Percentiles rank a stretch among this genome's conserved stretches.
These are phyloP conservation scores for Myopa testacea DNA, from an alignment of 2,888 invertebrate species.

Conservation along the genomic window DNA sequence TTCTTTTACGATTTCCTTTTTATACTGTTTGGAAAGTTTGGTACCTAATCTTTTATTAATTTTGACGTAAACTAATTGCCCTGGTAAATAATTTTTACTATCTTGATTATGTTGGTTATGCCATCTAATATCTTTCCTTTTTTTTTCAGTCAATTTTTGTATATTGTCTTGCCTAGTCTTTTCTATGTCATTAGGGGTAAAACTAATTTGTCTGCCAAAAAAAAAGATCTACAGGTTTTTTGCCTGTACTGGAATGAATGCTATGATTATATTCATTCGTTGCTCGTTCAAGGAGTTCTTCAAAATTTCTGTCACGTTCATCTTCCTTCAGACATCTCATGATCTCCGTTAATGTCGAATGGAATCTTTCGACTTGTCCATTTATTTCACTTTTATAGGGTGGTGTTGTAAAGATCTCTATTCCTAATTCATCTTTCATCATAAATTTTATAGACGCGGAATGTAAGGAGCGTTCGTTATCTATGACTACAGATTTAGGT, in stretches of 20 bases:
- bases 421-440: too few relatives aligned
- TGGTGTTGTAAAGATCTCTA: neutral
- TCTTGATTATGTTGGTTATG: too few relatives aligned
- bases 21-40: neutral
- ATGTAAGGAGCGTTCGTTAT: too few relatives aligned
- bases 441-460: too few relatives aligned
- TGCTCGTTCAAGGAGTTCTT: slow-evolving; percentile 33
- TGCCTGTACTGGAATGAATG: slow-evolving; percentile 43
- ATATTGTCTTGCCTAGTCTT: slow-evolving; percentile 29
- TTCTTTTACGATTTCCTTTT: too few relatives aligned
- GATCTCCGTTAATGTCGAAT: slow-evolving; percentile 38
- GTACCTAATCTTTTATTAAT: neutral
- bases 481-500: too few relatives aligned
- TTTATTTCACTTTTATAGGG: neutral
- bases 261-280: slow-evolving; percentile 44
- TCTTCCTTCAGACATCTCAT: slow-evolving; percentile 13
- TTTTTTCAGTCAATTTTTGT: slow-evolving; percentile 41
- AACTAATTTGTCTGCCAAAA: slow-evolving; percentile 18
- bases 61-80: too few relatives aligned
- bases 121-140: too few relatives aligned
- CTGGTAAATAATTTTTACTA: too few relatives aligned
- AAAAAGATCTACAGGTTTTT: slow-evolving; percentile 46
- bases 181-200: slow-evolving; percentile 18
- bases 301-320: too few relatives aligned
- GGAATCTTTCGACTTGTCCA: slow-evolving; percentile 24